These are phyloP conservation scores for Beaufortia kweichowensis DNA, from an alignment of 2,113 vertebrate species.

Conservation along the genomic window DNA sequence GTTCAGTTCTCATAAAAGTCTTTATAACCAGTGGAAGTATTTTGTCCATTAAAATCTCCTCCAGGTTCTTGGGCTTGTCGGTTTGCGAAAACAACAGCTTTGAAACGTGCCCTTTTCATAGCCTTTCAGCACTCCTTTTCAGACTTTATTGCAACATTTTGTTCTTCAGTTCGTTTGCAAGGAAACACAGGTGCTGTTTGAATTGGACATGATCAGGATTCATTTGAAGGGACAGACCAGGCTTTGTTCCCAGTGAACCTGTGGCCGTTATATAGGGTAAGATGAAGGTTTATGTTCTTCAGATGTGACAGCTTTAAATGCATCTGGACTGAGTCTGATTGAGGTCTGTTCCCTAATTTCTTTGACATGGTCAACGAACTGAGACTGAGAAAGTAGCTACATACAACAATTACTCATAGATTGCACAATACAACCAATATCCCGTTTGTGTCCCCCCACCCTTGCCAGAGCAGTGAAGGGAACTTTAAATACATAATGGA, in stretches of 20 bases:
- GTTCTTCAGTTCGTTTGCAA: conserved; percentile 13
- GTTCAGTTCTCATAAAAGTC: conserved; percentile 63
- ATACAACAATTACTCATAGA: no score
- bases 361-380: conserved; percentile 30
- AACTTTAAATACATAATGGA: conserved; percentile 61
- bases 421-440: neutral
- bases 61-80: conserved; percentile 52
- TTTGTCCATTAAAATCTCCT: conserved; percentile 54
- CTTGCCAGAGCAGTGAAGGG: conserved; percentile 35
- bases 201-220: conserved; percentile 39
- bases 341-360: conserved; percentile 39
- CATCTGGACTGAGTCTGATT: conserved; percentile 47
- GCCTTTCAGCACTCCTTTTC: conserved; percentile 45
- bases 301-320: conserved; percentile 35
- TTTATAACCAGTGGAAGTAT: conserved; percentile 67
- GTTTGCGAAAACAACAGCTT: conserved; percentile 41
- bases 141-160: conserved; percentile 40
- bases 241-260: conserved; percentile 53
- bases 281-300: conserved; percentile 39
- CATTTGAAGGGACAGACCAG: conserved; percentile 45
- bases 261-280: conserved; percentile 30
- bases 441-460: neutral
- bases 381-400: no score
- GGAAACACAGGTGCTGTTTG: conserved; percentile 50
- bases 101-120: conserved; percentile 34